Percentiles rank a stretch among this genome's conserved stretches.
Evolutionary conservation across 2,113 vertebrate genomes (phyloP).

Genomic region (Oreotrochilus melanogaster): DNA sequence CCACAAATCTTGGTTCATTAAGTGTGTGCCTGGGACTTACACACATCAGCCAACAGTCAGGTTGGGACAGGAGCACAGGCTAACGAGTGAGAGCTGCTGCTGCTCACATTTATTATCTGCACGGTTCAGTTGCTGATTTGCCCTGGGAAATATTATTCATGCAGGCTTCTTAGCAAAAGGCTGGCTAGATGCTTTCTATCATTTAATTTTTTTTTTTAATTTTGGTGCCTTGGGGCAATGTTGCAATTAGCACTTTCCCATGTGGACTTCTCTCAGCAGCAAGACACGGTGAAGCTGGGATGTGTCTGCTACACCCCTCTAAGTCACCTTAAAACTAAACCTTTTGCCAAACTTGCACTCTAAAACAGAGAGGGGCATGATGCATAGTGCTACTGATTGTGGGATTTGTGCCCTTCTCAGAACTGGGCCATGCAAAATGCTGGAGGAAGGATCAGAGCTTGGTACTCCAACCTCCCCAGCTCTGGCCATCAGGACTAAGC

Average conservation of each 20-base stretch:
- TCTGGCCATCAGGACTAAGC: background rate
- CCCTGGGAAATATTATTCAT: background rate
- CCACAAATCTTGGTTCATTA: background rate
- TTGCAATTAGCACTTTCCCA: background rate
- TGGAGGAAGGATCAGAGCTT: background rate
- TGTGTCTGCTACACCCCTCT: background rate
- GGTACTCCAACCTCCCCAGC: background rate
- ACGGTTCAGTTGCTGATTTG: background rate
- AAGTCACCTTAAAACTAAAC: rapidly evolving
- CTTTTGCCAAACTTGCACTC: background rate
- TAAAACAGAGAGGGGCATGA: background rate
- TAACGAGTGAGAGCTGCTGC: background rate
- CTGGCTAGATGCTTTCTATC: background rate
- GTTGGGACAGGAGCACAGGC: background rate
- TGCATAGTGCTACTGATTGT: background rate
- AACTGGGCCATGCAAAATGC: background rate
- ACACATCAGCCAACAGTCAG: rapidly evolving
- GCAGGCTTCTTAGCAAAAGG: background rate
- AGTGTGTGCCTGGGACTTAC: background rate
- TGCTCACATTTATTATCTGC: background rate
- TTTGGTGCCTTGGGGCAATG: background rate
- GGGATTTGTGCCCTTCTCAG: rapidly evolving
- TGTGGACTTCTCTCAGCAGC: background rate
- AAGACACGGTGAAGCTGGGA: rapidly evolving
- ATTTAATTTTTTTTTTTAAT: background rate